These are phyloP conservation scores for Aplocera efformata DNA, from an alignment of 2,888 invertebrate species.

Conservation along the genomic window DNA sequence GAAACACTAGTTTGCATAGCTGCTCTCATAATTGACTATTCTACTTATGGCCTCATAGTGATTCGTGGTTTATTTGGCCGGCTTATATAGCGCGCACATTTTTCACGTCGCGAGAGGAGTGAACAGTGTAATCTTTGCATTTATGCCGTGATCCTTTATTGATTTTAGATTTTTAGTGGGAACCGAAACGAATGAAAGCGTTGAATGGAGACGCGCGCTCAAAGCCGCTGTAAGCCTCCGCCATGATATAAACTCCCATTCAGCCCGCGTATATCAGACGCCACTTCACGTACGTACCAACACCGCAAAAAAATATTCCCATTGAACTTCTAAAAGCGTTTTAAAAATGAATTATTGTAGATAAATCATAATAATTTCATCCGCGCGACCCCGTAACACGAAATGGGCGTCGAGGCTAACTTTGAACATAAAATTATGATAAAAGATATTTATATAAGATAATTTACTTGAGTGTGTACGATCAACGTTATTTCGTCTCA, in stretches of 20 bases:
- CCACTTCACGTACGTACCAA: conserved; percentile 50
- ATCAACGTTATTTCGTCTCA: conserved; percentile 41
- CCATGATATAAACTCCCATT: conserved; percentile 77
- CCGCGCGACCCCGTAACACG: conserved; percentile 55
- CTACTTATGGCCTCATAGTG: conserved; percentile 78
- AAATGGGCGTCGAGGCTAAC: conserved; percentile 62
- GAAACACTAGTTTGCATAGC: too few relatives aligned
- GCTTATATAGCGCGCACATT: conserved; percentile 73
- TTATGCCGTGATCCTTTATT: conserved; percentile 79
- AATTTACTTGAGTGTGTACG: conserved; percentile 60
- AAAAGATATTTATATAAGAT: conserved; percentile 69
- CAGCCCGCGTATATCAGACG: conserved; percentile 61
- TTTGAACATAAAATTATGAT: conserved; percentile 70
- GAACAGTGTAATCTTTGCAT: conserved; percentile 78
- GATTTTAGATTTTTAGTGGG: conserved; percentile 80
- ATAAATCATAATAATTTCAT: conserved; percentile 39
- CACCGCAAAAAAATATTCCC: conserved; percentile 30
- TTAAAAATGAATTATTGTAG: conserved; percentile 44
- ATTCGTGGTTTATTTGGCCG: conserved; percentile 79
- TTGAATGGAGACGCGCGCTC: conserved; percentile 76
- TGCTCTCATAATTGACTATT: conserved; percentile 7
- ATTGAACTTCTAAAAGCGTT: conserved; percentile 26
- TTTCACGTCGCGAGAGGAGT: conserved; percentile 71
- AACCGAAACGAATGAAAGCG: conserved; percentile 76
- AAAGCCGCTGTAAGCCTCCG: conserved; percentile 73